Evolutionary conservation across 2,113 vertebrate genomes (phyloP).

Genomic region (Protobothrops mucrosquamatus): DNA sequence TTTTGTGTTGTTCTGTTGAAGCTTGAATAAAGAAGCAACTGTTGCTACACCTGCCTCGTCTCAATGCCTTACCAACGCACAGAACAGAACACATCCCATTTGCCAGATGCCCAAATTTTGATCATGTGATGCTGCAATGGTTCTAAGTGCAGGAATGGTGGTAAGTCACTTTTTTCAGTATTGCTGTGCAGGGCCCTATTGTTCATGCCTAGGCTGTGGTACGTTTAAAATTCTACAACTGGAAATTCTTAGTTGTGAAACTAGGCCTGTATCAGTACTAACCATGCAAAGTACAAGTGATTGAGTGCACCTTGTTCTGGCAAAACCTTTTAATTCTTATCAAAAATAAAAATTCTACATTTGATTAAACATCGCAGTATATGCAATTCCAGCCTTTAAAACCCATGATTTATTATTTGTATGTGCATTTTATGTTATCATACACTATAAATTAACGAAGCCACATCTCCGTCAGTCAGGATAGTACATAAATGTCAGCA

Average conservation of each 20-base stretch:
- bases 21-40: too few species aligned
- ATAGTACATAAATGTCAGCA: constrained; percentile 62
- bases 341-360: constrained; percentile 1
- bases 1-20: too few species aligned
- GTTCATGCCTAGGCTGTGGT: background rate
- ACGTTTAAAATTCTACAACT: background rate
- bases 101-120: background rate
- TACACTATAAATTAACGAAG: constrained; percentile 59
- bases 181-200: background rate
- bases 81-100: background rate
- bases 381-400: constrained; percentile 34
- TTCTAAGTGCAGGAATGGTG: background rate
- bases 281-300: background rate
- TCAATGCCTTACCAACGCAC: too few species aligned
- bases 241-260: background rate
- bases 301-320: background rate
- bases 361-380: constrained; percentile 27
- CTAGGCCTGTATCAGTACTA: background rate
- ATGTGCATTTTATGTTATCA: constrained; percentile 58
- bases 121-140: background rate
- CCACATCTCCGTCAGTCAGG: constrained; percentile 40
- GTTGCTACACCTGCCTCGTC: too few species aligned
- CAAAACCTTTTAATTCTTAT: constrained; percentile 46
- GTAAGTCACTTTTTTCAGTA: background rate
- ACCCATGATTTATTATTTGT: constrained; percentile 36